Conservation (phyloP, 2,797 vertebrate species). For the Chaetophractus vellerosus region DNA sequence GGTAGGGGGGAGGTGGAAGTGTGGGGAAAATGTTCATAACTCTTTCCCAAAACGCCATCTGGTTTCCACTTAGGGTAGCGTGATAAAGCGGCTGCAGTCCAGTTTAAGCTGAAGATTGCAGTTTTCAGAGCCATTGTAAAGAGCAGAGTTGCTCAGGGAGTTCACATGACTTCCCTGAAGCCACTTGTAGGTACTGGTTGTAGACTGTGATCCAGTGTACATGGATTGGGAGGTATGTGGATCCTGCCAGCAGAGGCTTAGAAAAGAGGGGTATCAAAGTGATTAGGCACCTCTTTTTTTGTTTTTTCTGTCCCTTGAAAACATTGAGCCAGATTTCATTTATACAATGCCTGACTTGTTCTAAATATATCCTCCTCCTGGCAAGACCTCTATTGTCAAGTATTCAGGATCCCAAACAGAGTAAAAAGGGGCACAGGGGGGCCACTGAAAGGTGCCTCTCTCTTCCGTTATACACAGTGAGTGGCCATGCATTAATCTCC, state of each 20-base stretch:
- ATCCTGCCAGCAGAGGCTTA: not conserved
- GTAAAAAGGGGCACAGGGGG: not conserved
- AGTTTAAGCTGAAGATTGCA: not conserved
- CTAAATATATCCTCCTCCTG: not conserved
- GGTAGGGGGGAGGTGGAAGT: not conserved
- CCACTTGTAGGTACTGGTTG: not conserved
- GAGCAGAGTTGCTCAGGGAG: not conserved
- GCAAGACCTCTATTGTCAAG: not conserved
- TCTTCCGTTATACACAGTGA: not conserved
- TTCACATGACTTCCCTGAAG: not conserved
- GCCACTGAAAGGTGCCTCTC: not conserved
- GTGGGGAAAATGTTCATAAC: not conserved
- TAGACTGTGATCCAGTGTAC: not conserved
- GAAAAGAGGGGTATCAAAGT: not conserved
- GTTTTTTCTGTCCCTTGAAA: not conserved
- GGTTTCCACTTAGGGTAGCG: not conserved
- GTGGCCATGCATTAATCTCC: not conserved
- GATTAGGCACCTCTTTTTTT: not conserved
- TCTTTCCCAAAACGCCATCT: not conserved
- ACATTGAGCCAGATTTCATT: not conserved
- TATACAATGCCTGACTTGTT: not conserved
- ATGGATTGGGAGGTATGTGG: accelerated
- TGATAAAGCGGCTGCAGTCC: not conserved
- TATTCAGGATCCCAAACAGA: not conserved
- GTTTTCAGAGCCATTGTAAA: not conserved